These are phyloP conservation scores for Actinia equina DNA, from an alignment of 64 coral and sea anemone species.

Conservation along the genomic window DNA sequence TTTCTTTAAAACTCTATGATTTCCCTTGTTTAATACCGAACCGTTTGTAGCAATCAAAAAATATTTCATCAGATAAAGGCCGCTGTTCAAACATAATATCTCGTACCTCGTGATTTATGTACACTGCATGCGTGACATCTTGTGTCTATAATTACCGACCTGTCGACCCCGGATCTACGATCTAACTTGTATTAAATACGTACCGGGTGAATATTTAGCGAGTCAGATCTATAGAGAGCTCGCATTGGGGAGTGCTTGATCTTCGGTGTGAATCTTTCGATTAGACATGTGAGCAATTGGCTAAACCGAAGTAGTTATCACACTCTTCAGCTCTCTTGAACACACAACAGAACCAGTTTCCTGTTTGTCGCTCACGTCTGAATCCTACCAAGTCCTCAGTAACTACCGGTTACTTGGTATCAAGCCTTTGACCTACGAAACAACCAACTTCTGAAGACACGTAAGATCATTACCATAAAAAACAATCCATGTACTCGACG, in stretches of 20 bases:
- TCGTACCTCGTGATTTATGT: constrained; percentile 11
- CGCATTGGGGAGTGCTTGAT: neutral
- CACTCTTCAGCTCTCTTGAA: neutral
- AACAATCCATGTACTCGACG: constrained; percentile 6
- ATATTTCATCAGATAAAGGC: neutral
- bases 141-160: constrained; percentile 12
- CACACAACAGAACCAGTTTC: neutral
- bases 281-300: neutral
- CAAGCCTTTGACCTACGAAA: constrained; percentile 16
- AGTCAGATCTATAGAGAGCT: neutral
- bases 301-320: neutral
- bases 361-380: neutral
- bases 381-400: neutral
- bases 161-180: constrained; percentile 18
- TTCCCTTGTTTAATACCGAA: neutral
- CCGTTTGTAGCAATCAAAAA: neutral
- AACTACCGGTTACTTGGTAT: constrained; percentile 12
- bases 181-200: neutral
- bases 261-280: neutral
- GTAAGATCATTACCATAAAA: constrained; percentile 18
- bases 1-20: neutral
- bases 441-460: neutral
- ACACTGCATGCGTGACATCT: neutral
- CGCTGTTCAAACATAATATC: constrained; percentile 7
- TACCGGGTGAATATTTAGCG: neutral